Base-by-base conservation (phyloP, 2,888 invertebrate species). In the Nomada goodeniana region DNA sequence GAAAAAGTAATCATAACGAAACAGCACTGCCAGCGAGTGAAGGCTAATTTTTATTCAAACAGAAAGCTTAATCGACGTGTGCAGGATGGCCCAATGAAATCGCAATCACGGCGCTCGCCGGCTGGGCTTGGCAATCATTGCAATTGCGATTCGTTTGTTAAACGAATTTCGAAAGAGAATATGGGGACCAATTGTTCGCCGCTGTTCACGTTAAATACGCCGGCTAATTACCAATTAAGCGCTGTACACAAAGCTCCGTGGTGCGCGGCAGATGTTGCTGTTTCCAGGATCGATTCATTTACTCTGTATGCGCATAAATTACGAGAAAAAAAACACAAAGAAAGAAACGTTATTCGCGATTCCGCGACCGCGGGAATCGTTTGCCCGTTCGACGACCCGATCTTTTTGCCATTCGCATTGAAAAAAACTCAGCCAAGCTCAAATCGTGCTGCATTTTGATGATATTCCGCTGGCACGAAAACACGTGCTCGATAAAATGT, bases 181-280 rank as follows among this genome's bases (percentile, higher is more conserved):
- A 74, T 63, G 63, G 53, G 50, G 72, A 60, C 77, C 72, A 57
- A 85, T 81, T 82, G 85, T 85, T 73, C 78, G 36, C 60, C 68
- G 76, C 60, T 60, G 79, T 63, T 83, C 87, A 60, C 82, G 86
- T 89, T 89, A 88, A 88, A 88, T 85, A 88, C 85, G 79, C 69
- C 84, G 69, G 72, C 75, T 88, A 88, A 88, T 88, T 87, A 88
- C 72, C 83, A 88, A 88, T 88, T 88, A 85, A 88, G 74, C 79
- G 69, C 20, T 71, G 83, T 82, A 87, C 78, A 79, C 83, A 80
- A 82, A 80, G 78, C 77, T 80, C 47, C 59, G 69, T 65, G 72
- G 71, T 65, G 74, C 53, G 59, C 67, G 69, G 72, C 80, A 71
- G 75, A 82, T 82, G 80, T 70, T 81, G 59, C 69, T 26, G 36